Conservation (phyloP, 2,888 invertebrate species). For the Drymonia ruficornis region DNA sequence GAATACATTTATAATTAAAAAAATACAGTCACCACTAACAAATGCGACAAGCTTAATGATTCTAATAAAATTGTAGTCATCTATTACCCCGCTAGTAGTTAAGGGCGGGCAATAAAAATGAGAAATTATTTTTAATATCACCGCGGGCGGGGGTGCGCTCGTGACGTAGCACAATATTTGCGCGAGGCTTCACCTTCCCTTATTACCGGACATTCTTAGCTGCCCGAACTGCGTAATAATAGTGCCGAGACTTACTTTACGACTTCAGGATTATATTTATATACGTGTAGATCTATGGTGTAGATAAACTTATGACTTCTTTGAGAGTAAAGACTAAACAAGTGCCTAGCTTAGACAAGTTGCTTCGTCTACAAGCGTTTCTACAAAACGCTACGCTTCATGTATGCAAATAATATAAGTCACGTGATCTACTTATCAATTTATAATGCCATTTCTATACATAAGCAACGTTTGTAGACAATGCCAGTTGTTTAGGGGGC, state of each 20-base stretch:
- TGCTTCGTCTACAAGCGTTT: no score
- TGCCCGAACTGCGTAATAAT: constrained; percentile 64
- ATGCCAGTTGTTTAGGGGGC: constrained; percentile 29
- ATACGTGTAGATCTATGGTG: no score
- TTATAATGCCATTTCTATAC: no score
- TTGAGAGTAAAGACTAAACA: constrained; percentile 30
- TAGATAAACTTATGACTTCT: constrained; percentile 31
- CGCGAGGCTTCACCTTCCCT: constrained; percentile 48
- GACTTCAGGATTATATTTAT: constrained; percentile 64
- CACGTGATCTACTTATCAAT: no score
- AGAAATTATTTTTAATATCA: constrained; percentile 85
- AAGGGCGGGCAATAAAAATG: constrained; percentile 78
- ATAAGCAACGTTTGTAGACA: no score
- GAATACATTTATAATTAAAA: no score
- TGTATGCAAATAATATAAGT: no score
- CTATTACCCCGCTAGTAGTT: constrained; percentile 64
- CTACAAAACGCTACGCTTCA: no score
- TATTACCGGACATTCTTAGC: constrained; percentile 74
- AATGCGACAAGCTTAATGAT: constrained; percentile 24
- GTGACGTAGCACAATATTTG: constrained; percentile 73
- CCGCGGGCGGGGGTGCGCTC: constrained; percentile 47
- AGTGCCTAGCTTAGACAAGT: no score
- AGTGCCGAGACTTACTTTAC: constrained; percentile 73
- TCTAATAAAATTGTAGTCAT: constrained; percentile 56
- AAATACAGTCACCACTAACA: constrained; percentile 6